phyloP scores from a whole-genome alignment of 2,888 invertebrate species.

The Abrostola tripartita region DNA sequence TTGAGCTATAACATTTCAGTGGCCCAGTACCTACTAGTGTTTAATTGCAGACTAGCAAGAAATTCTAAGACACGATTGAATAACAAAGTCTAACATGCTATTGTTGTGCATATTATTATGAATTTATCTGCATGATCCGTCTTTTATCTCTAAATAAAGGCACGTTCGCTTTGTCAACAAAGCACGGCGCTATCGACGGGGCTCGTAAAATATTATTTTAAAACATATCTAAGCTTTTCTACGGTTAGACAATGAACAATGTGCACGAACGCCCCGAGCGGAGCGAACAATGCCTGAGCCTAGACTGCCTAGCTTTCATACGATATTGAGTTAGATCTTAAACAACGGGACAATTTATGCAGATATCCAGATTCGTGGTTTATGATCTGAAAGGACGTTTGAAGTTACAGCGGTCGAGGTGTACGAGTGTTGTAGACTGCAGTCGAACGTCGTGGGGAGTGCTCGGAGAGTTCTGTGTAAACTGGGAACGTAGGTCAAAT shows the following conservation, averaged over 20 bases:
- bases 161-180: slow-evolving; percentile 56
- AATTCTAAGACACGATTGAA: neutral
- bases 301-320: slow-evolving; percentile 55
- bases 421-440: neutral
- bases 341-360: slow-evolving; percentile 63
- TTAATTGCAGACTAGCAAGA: neutral
- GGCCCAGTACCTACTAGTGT: neutral
- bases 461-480: neutral
- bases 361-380: slow-evolving; percentile 37
- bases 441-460: neutral
- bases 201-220: slow-evolving; percentile 68
- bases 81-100: neutral
- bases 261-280: slow-evolving; percentile 74
- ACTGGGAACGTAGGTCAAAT: neutral
- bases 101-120: slow-evolving; percentile 15
- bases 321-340: slow-evolving; percentile 66
- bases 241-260: slow-evolving; percentile 81
- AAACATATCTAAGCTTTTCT: slow-evolving; percentile 66
- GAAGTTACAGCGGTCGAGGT: neutral
- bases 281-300: slow-evolving; percentile 69
- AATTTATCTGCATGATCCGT: slow-evolving; percentile 23
- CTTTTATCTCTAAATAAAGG: slow-evolving; percentile 38
- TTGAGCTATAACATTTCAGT: neutral
- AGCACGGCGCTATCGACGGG: slow-evolving; percentile 50
- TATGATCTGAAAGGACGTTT: slow-evolving; percentile 7